Conservation (phyloP, 2,888 invertebrate genomes). For the Apoda limacodes region DNA sequence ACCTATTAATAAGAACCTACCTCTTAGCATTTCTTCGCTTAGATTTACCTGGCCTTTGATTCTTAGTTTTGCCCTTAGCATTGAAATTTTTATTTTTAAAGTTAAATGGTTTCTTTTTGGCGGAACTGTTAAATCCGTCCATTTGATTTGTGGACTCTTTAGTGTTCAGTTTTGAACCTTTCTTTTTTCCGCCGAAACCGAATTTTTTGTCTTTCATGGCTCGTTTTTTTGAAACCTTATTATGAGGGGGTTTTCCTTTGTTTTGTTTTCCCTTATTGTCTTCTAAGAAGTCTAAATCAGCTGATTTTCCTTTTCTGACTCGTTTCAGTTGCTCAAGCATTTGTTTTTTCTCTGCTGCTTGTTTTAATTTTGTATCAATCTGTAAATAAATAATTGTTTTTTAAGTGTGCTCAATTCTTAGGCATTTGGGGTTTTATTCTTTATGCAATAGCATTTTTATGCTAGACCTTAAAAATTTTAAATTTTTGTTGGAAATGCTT, state of each 20-base stretch:
- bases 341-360: slow-evolving; percentile 91
- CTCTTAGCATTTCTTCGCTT: slow-evolving; percentile 50
- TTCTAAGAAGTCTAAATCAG: slow-evolving; percentile 85
- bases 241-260: slow-evolving; percentile 34
- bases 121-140: slow-evolving; percentile 65
- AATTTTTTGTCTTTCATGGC: slow-evolving; percentile 85
- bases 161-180: slow-evolving; percentile 88
- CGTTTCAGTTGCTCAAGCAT: slow-evolving; percentile 94
- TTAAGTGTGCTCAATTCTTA: too few relatives aligned
- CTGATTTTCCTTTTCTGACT: slow-evolving; percentile 86
- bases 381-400: slow-evolving; percentile 52
- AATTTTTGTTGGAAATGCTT: too few relatives aligned
- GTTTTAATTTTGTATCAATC: slow-evolving; percentile 84
- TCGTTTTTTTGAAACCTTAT: slow-evolving; percentile 57
- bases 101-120: slow-evolving; percentile 43
- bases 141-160: slow-evolving; percentile 80
- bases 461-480: too few relatives aligned
- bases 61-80: slow-evolving; percentile 47
- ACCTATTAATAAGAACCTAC: slow-evolving; percentile 24
- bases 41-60: slow-evolving; percentile 69
- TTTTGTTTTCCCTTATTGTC: slow-evolving; percentile 58
- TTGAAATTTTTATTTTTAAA: slow-evolving; percentile 53
- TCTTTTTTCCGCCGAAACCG: slow-evolving; percentile 97
- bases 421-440: too few relatives aligned
- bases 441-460: too few relatives aligned